phyloP scores from a whole-genome alignment of 2,888 invertebrate genomes.

The Dusona sp. region DNA sequence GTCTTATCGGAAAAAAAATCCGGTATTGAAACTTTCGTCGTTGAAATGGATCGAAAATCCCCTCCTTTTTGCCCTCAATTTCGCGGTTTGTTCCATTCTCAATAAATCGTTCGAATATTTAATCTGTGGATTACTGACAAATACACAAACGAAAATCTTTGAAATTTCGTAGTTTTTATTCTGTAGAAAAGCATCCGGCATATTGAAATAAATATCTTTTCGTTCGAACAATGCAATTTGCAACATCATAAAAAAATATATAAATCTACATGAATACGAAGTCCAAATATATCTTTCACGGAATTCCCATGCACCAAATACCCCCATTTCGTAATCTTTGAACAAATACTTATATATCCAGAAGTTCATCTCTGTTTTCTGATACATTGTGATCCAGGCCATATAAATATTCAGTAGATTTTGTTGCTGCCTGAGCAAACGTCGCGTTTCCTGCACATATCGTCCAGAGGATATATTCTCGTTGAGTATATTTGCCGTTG shows the following conservation, averaged over 20 bases:
- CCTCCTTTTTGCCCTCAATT: neutral
- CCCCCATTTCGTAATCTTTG: neutral
- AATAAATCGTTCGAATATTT: no score
- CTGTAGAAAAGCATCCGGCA: neutral
- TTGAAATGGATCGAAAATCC: neutral
- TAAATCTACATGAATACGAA: neutral
- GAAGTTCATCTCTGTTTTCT: neutral
- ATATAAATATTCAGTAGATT: neutral
- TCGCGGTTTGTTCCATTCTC: no score
- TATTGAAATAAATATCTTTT: neutral
- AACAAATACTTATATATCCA: neutral
- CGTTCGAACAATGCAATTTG: neutral
- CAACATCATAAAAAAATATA: neutral
- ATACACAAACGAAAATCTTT: neutral
- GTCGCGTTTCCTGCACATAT: constrained; percentile 1
- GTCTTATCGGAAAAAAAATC: no score
- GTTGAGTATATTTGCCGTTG: constrained; percentile 12
- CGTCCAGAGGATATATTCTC: constrained; percentile 9
- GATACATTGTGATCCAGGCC: neutral
- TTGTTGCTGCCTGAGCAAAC: neutral
- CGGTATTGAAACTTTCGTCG: neutral
- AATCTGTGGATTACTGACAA: neutral
- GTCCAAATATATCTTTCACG: neutral
- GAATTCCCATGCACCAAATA: neutral
- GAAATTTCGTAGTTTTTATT: neutral